phyloP scores from a whole-genome alignment of 2,888 invertebrate genomes.

The Ophion costatus region DNA sequence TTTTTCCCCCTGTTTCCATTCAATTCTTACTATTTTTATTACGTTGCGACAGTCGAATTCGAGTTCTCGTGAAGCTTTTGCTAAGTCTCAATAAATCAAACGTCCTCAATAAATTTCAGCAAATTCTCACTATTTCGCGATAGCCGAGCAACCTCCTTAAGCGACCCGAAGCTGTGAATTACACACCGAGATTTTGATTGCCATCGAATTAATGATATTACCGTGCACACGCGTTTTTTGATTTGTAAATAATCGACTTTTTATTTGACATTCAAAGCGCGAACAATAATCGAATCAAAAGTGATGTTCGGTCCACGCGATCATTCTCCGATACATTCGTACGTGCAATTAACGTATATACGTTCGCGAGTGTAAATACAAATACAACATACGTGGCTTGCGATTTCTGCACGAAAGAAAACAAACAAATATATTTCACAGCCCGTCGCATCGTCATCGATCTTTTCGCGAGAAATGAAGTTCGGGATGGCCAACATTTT shows the following conservation, averaged over 20 bases:
- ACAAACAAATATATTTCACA: constrained; percentile 16
- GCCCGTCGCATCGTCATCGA: constrained; percentile 14
- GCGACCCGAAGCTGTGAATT: background rate
- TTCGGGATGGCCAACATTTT: constrained; percentile 33
- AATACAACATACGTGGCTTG: background rate
- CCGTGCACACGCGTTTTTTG: background rate
- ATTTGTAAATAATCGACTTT: background rate
- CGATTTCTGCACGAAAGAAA: constrained; percentile 13
- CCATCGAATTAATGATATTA: background rate
- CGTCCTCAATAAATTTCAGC: too few species aligned
- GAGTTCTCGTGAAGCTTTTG: too few species aligned
- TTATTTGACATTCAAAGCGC: background rate
- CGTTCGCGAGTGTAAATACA: background rate
- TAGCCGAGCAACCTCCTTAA: too few species aligned
- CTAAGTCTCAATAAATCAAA: too few species aligned
- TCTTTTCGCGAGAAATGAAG: constrained; percentile 2
- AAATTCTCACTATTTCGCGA: too few species aligned
- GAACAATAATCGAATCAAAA: constrained; percentile 1
- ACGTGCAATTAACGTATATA: background rate
- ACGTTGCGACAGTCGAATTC: too few species aligned
- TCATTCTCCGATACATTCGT: background rate
- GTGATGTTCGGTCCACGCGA: background rate
- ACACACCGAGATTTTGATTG: background rate
- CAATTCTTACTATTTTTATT: too few species aligned
- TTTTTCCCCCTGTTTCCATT: too few species aligned